A percentile compares a stretch with the other conserved stretches of the same genome.
phyloP scores from a whole-genome alignment of 1,140 invertebrate species.

The Diploscapter pachys region DNA sequence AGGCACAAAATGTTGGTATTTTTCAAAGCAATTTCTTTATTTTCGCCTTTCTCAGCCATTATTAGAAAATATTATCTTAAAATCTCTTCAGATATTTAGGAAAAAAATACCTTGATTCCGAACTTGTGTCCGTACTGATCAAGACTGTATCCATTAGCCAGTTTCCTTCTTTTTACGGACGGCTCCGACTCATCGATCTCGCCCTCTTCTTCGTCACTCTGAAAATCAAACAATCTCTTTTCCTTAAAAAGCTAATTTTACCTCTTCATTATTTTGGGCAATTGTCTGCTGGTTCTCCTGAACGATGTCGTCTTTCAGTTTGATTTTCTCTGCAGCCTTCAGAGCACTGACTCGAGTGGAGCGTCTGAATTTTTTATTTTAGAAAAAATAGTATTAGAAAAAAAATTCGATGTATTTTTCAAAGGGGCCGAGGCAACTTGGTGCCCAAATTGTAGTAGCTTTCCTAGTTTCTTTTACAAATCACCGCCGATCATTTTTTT shows the following conservation, averaged over 20 bases:
- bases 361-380: neutral
- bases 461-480: too few relatives aligned
- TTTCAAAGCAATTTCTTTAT: too few relatives aligned
- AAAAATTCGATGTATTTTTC: neutral
- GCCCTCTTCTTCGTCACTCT: neutral
- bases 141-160: slow-evolving; percentile 1
- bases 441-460: too few relatives aligned
- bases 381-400: neutral
- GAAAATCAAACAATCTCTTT: neutral
- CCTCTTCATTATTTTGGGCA: neutral
- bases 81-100: too few relatives aligned
- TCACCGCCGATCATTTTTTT: too few relatives aligned
- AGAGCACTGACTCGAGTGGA: slow-evolving; percentile 21
- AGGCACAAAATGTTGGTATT: too few relatives aligned
- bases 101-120: neutral
- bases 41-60: too few relatives aligned
- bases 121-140: slow-evolving; percentile 26
- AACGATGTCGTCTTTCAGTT: slow-evolving; percentile 29
- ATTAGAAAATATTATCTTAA: too few relatives aligned
- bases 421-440: neutral
- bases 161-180: slow-evolving; percentile 2
- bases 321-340: slow-evolving; percentile 28
- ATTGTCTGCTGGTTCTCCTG: slow-evolving; percentile 10
- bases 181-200: neutral
- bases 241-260: neutral